Percentiles rank a stretch among this genome's conserved stretches.
Evolutionary conservation across 2,113 vertebrate genomes (phyloP).

Genomic region (Trochalopteron elliotii): DNA sequence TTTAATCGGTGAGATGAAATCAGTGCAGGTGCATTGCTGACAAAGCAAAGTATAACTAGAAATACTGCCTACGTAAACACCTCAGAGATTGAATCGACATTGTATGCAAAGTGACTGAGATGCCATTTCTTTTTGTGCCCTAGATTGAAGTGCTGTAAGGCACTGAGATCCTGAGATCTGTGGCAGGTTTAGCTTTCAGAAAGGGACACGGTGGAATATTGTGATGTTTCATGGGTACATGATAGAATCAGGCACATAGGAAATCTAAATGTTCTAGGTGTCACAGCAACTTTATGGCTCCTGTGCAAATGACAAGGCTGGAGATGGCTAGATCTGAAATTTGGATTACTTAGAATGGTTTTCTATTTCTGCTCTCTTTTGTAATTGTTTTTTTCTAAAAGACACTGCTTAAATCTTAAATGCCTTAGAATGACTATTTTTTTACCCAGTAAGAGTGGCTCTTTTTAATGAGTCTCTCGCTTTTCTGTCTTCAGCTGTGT

Average conservation of each 20-base stretch:
- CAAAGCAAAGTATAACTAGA: neutral
- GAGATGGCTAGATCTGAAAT: neutral
- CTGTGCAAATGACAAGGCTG: neutral
- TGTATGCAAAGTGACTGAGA: accelerated
- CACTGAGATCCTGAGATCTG: neutral
- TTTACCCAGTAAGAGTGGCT: neutral
- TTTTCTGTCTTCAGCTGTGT: accelerated
- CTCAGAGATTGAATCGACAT: accelerated
- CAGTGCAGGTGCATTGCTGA: neutral
- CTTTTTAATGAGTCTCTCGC: neutral
- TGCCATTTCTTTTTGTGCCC: neutral
- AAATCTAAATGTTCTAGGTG: neutral
- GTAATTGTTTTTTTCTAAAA: neutral
- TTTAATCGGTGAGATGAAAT: neutral
- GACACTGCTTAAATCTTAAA: neutral
- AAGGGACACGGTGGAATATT: neutral
- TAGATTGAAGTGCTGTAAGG: neutral
- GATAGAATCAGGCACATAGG: neutral
- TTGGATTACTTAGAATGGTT: neutral
- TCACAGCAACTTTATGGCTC: neutral
- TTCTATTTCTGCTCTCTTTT: neutral
- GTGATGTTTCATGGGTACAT: neutral
- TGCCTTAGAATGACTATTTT: neutral
- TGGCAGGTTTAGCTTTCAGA: neutral
- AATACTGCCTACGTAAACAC: neutral